Evolutionary conservation across 2,888 invertebrate species (phyloP), one percentile per base, ranked within the genome.

Genomic region (Villa cingulata): DNA sequence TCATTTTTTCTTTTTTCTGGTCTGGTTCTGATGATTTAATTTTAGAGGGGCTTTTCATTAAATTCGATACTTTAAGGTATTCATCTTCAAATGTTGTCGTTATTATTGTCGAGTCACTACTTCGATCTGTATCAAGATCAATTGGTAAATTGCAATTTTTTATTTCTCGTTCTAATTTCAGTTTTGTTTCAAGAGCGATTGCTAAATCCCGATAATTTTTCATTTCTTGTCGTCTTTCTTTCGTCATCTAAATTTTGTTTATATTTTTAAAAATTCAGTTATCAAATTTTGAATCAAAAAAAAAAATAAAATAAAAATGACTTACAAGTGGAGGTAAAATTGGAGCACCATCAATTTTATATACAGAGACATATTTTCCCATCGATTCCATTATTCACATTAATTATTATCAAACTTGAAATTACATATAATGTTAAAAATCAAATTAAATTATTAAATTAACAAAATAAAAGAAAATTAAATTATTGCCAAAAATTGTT

Each of bases 321-420:
- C 62, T 59, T 53, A 67, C 66, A 57, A 67, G 43, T 14, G 66
- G 66, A 51, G 66, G 65, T 50, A 67, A 51, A 51, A 67, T 67
- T 37, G 65, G 62, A 44, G 61, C 59, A n/a, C 65, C 64, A 57
- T 62, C 59, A 58, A 68, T 61, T 60, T 60, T 61, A 54, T 66
- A 67, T 54, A 61, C 39, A 36, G 63, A 62, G 47, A 55, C 55
- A 49, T 48, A 57, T 41, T 47, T 58, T 47, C 20, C 51, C 39
- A 12, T 52, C 4, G n/a, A 5, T 4, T 16, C 19, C 47, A 47
- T 47, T n/a, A 5, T 41, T 7, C 4, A 23, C 4, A 23, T 7
- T 23, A 23, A 23, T 29, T 23, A 45, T 23, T 23, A 23, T 23
- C 7, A 23, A 23, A 23, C 7, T 23, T 23, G 23, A 23, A 23